Evolutionary conservation across 1,140 invertebrate genomes (phyloP), one percentile per base, ranked within the genome.

Genomic region (Planococcus citri): DNA sequence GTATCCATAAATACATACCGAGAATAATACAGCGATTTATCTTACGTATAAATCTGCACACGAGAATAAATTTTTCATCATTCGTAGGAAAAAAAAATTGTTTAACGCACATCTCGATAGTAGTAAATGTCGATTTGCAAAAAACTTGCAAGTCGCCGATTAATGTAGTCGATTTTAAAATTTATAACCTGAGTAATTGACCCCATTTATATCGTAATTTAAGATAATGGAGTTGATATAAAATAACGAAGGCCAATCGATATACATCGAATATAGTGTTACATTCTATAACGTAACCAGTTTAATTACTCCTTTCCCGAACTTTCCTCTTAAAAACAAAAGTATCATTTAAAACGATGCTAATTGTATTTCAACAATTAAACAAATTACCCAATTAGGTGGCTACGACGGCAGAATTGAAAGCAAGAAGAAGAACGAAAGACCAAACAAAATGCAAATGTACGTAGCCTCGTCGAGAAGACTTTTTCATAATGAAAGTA

Each of bases 191-290:
- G 41, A 51, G 41, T 51, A 51, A 51, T 51, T 51, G 41, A 51
- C 41, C 41, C 41, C 41, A 51, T 51, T 51, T 51, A 51, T 51
- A 51, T 51, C 41, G n/a, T 51, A 51, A 51, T 51, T 51, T 20
- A 51, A 51, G 41, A 51, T 20, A 51, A 51, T 51, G 41, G 41
- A 51, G 41, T 51, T 51, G 41, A 51, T 51, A 51, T 51, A 51
- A 51, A 51, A 51, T 51, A 51, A 51, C 41, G 41, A 51, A 51
- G 41, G 41, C 41, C 41, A 51, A 51, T 51, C 41, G 41, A 51
- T 51, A 51, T 51, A 51, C 17, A 3, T 14, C 10, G n/a, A n/a
- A n/a, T n/a, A 51, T 3, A 51, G 41, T 51, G n/a, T 51, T 9
- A 51, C 41, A 51, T 20, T 51, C 41, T 51, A 20, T 51, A 51